phyloP scores from a whole-genome alignment of 2,888 invertebrate species.

The Petrolisthes manimaculis region DNA sequence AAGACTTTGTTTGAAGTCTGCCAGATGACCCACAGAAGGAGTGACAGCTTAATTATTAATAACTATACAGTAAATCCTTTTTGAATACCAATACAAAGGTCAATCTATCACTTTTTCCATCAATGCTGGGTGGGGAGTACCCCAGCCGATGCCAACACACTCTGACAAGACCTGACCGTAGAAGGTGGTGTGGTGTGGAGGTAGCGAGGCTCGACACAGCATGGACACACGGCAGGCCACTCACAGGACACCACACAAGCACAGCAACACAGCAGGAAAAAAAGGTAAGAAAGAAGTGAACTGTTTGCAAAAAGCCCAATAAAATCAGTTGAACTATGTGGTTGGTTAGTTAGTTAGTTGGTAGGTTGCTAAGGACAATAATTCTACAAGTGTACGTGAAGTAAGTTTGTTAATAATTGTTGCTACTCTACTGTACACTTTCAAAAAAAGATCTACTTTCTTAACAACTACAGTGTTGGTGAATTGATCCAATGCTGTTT shows the following conservation, averaged over 20 bases:
- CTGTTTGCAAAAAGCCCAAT: constrained; percentile 67
- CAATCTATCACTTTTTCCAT: too few relatives aligned
- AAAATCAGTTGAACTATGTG: constrained; percentile 67
- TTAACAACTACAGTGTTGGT: constrained; percentile 41
- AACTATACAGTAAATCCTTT: too few relatives aligned
- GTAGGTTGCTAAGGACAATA: too few relatives aligned
- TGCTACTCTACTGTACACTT: constrained; percentile 40
- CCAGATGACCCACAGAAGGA: too few relatives aligned
- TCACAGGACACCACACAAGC: constrained; percentile 47
- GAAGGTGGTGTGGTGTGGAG: constrained; percentile 17
- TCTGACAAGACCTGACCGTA: constrained; percentile 28
- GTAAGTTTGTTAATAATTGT: not conserved
- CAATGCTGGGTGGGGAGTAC: not conserved
- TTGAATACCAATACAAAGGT: too few relatives aligned
- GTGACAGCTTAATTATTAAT: too few relatives aligned
- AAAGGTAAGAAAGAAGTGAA: constrained; percentile 24
- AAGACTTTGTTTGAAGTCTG: too few relatives aligned
- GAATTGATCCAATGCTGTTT: constrained; percentile 57
- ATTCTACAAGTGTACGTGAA: constrained; percentile 10
- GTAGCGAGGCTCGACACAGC: constrained; percentile 67
- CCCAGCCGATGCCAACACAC: not conserved
- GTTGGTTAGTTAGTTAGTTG: constrained; percentile 1
- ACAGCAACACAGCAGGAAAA: constrained; percentile 50
- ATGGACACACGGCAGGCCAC: constrained; percentile 65
- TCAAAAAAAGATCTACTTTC: constrained; percentile 27